A percentile compares a stretch with the other conserved stretches of the same genome.
These are phyloP conservation scores for Eira barbara DNA, from an alignment of 2,113 vertebrate species.

Conservation along the genomic window DNA sequence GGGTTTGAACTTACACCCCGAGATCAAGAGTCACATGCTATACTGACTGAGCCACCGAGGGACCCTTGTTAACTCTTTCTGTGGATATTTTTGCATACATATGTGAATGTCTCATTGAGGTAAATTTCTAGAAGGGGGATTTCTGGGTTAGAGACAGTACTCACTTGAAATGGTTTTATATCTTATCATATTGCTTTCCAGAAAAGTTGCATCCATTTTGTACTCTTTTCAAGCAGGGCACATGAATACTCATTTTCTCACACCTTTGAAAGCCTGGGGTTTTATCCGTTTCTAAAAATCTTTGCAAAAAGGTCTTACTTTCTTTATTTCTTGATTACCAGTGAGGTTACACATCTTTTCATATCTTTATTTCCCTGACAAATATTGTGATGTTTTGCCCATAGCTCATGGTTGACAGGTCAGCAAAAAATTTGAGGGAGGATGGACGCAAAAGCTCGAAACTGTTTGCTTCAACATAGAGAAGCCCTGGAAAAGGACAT, in stretches of 20 bases:
- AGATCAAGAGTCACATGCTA: neutral
- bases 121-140: neutral
- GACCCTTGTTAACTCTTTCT: neutral
- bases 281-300: constrained; percentile 6
- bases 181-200: neutral
- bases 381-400: neutral
- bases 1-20: neutral
- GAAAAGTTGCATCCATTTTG: neutral
- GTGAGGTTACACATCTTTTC: neutral
- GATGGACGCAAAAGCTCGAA: constrained; percentile 91
- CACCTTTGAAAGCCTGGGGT: neutral
- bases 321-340: constrained; percentile 1
- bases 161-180: neutral
- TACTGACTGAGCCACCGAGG: neutral
- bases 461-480: constrained; percentile 88
- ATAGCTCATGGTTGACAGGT: constrained; percentile 21
- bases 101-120: neutral
- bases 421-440: constrained; percentile 60
- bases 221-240: neutral
- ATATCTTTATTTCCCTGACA: neutral
- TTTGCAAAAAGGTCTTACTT: neutral
- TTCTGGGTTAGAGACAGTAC: neutral
- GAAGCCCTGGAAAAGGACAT: constrained; percentile 91
- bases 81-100: neutral
- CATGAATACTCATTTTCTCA: neutral